These are phyloP conservation scores for Amphiprion clarkii DNA, from an alignment of 2,797 vertebrate genomes.

Conservation along the genomic window DNA sequence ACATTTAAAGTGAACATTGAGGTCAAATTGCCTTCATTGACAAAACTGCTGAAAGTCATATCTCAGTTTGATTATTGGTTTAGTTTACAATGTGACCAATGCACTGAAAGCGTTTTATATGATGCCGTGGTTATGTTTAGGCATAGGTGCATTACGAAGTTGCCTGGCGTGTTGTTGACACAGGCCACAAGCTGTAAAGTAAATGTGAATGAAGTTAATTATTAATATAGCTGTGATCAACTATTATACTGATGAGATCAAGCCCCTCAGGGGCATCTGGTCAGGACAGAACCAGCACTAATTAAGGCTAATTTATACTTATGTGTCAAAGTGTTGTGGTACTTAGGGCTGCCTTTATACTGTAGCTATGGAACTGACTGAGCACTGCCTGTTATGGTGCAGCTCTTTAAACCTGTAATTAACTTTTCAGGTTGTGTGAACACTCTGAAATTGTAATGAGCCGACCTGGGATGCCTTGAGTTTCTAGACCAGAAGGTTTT, in stretches of 20 bases:
- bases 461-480: neutral
- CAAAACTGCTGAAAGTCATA: too few relatives aligned
- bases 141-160: too few relatives aligned
- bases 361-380: neutral
- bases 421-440: too few relatives aligned
- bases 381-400: neutral
- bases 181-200: neutral
- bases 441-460: too few relatives aligned
- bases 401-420: neutral
- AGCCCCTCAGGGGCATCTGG: neutral
- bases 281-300: neutral
- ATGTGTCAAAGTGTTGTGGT: neutral
- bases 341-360: neutral
- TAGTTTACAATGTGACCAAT: neutral
- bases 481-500: neutral
- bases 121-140: neutral
- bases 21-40: neutral
- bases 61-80: neutral
- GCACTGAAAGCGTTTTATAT: neutral
- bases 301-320: neutral
- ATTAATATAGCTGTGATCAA: neutral
- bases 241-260: neutral
- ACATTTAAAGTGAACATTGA: neutral
- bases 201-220: neutral
- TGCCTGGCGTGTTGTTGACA: neutral